Percentiles rank a stretch among this genome's conserved stretches.
Conservation (phyloP, 2,888 invertebrate species). For the Iselma pallidipennis region DNA sequence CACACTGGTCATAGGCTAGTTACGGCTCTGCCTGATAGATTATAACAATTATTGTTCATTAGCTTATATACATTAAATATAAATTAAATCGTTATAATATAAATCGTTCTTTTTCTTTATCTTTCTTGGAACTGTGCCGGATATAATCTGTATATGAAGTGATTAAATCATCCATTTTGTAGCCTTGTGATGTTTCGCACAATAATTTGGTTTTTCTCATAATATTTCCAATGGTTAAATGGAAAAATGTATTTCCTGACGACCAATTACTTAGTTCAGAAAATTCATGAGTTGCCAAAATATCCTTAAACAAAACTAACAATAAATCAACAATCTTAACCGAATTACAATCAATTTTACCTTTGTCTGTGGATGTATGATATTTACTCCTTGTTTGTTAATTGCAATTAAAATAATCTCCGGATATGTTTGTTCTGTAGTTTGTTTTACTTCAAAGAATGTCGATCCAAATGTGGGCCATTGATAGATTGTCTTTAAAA, state of each 20-base stretch:
- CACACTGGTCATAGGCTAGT: too few species aligned
- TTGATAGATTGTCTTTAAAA: slow-evolving; percentile 74
- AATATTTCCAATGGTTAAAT: slow-evolving; percentile 93
- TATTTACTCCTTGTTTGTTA: slow-evolving; percentile 86
- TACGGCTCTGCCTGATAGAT: too few species aligned
- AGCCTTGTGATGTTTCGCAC: slow-evolving; percentile 90
- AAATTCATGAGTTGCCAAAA: slow-evolving; percentile 83
- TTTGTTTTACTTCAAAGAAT: slow-evolving; percentile 93
- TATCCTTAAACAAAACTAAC: slow-evolving; percentile 62
- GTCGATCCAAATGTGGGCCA: slow-evolving; percentile 94
- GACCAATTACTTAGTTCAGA: slow-evolving; percentile 93
- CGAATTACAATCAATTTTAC: slow-evolving; percentile 57
- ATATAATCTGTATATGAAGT: slow-evolving; percentile 81
- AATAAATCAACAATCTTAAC: slow-evolving; percentile 7
- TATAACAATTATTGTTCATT: not conserved
- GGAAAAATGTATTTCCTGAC: slow-evolving; percentile 93
- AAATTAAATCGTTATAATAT: slow-evolving; percentile 4
- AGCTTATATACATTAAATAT: not conserved
- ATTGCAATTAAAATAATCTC: slow-evolving; percentile 88
- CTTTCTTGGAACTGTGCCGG: slow-evolving; percentile 26
- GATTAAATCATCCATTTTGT: slow-evolving; percentile 96
- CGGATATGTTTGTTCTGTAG: slow-evolving; percentile 83
- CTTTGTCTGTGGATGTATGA: slow-evolving; percentile 86
- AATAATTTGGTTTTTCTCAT: slow-evolving; percentile 85
- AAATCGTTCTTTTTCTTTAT: slow-evolving; percentile 24